Evolutionary conservation across 2,797 vertebrate species (phyloP), one percentile per base, ranked within the genome.

Genomic region (Myotis vivesi): DNA sequence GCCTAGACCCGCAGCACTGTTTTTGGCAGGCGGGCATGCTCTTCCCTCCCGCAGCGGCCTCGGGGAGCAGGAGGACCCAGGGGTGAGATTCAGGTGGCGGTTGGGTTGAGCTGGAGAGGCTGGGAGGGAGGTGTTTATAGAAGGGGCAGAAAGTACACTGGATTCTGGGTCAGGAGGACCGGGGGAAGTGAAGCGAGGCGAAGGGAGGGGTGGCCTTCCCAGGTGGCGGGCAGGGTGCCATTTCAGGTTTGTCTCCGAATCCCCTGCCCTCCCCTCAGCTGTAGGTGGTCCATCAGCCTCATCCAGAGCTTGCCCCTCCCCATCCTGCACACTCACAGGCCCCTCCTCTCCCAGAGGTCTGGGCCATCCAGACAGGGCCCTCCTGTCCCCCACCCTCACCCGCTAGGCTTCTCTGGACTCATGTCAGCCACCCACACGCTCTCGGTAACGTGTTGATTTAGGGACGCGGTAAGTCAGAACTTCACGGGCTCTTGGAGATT

Each of bases 1-100:
- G 30, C 33, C 55, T 15, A 0, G 25, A 36, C 8, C 33, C 44
- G 82, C 8, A 16, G 1, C 8, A 2, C 0, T 0, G 0, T 72
- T 55, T 83, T n/a, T n/a, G n/a, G 9, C 6, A 59, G 30, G 44
- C 9, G 8, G 25, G 22, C 3, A 11, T 28, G 15, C 71, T 28
- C 4, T 2, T 41, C 13, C 25, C 20, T 11, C 20, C 23, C 44
- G 38, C 19, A 23, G 49, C 17, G n/a, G n/a, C 15, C 28, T n/a
- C 9, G n/a, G 30, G 23, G 55, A 71, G 17, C 59, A 41, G 81
- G 36, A 44, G 10, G n/a, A 30, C 20, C 22, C 28, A 1, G 51
- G 8, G 10, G 17, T 55, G 62, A 71, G 49, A 36, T 12, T 8
- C 6, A 73, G 69, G 53, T 33, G 89, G 59, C 85, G 41, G n/a